Conservation (phyloP, 2,113 vertebrate species). For the Labeo rohita region DNA sequence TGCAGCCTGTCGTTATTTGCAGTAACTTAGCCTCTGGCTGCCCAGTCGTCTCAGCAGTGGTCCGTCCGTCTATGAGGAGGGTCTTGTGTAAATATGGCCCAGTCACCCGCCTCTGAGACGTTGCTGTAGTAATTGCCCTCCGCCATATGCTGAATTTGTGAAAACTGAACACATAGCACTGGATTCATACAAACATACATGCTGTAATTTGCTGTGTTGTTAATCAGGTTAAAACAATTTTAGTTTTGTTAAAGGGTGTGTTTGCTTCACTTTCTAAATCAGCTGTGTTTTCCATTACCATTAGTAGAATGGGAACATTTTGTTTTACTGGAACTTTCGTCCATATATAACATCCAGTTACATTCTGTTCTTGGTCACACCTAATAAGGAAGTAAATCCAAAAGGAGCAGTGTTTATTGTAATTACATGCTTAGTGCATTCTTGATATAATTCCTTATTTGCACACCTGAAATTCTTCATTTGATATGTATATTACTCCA, state of each 20-base stretch:
- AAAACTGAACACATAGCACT: slow-evolving; percentile 34
- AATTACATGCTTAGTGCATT: background rate
- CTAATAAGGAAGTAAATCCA: background rate
- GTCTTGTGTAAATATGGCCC: slow-evolving; percentile 28
- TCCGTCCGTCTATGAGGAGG: slow-evolving; percentile 36
- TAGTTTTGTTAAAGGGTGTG: slow-evolving; percentile 30
- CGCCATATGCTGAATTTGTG: slow-evolving; percentile 24
- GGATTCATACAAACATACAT: slow-evolving; percentile 10
- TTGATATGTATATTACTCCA: background rate
- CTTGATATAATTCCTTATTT: background rate
- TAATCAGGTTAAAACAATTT: slow-evolving; percentile 1
- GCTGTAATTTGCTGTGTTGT: slow-evolving; percentile 27
- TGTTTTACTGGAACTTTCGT: background rate
- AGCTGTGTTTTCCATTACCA: slow-evolving; percentile 3
- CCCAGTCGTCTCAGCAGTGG: slow-evolving; percentile 40
- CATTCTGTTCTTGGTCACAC: background rate
- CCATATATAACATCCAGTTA: background rate
- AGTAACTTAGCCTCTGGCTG: background rate
- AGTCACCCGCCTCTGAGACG: slow-evolving; percentile 1
- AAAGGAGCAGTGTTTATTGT: background rate
- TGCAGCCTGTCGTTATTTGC: slow-evolving; percentile 42
- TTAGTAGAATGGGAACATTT: background rate
- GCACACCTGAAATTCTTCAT: background rate
- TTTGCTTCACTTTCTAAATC: background rate
- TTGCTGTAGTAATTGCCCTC: background rate